phyloP scores from a whole-genome alignment of 1,140 invertebrate species.

The Neotoxoptera formosana region DNA sequence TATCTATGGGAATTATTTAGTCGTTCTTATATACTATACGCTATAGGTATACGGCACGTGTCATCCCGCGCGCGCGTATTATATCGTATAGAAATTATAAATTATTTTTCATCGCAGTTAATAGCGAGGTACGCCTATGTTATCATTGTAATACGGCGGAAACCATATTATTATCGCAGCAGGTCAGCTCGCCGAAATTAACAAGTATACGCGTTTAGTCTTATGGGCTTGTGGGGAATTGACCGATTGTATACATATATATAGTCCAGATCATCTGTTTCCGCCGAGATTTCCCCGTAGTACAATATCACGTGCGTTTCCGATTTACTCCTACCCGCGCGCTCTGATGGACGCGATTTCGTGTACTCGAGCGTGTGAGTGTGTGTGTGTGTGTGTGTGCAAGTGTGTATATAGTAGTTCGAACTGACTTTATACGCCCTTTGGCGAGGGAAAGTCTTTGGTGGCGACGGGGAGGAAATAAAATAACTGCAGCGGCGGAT shows the following conservation, averaged over 20 bases:
- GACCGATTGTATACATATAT: background rate
- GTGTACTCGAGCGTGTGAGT: too few relatives aligned
- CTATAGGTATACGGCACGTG: background rate
- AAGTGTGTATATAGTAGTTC: background rate
- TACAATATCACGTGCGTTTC: slow-evolving; percentile 34
- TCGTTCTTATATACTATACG: too few relatives aligned
- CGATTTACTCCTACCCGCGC: background rate
- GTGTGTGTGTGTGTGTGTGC: background rate
- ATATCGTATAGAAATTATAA: background rate
- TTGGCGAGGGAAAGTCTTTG: background rate
- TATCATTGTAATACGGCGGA: background rate
- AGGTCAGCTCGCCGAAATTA: background rate
- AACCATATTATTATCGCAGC: background rate
- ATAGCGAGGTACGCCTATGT: background rate
- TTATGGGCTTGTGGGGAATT: slow-evolving; percentile 36
- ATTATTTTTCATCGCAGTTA: background rate
- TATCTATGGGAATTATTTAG: background rate
- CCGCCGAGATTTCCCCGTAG: slow-evolving; percentile 39
- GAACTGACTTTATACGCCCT: background rate
- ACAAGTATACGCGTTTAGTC: background rate
- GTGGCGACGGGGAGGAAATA: background rate
- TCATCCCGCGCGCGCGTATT: background rate
- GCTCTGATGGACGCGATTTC: background rate
- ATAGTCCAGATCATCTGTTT: background rate
- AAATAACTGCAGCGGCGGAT: background rate